Conservation (phyloP, 2,888 invertebrate genomes). For the Nysson spinosus region DNA sequence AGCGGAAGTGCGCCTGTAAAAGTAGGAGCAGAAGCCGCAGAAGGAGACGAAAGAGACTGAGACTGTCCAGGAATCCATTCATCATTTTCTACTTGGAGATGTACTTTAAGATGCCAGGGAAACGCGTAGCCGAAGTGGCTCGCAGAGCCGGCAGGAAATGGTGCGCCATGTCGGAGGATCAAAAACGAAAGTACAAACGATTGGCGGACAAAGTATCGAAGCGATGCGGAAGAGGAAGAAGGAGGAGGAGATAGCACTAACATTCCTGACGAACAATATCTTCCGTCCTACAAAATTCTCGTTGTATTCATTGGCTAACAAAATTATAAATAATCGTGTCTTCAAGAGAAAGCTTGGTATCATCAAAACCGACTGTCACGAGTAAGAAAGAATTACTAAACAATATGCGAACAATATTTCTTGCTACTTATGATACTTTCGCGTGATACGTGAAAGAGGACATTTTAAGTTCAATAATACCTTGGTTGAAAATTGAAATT, state of each 20-base stretch:
- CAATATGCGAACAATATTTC: no score
- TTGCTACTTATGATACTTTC: no score
- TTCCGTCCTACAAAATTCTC: neutral
- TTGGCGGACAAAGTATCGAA: constrained; percentile 29
- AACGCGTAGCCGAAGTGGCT: constrained; percentile 61
- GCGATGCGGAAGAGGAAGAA: neutral
- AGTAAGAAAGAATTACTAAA: no score
- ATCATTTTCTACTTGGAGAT: constrained; percentile 66
- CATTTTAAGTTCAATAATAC: no score
- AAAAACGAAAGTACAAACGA: constrained; percentile 54
- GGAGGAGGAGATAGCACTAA: neutral
- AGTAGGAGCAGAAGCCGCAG: constrained; percentile 11
- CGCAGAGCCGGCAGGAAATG: constrained; percentile 64
- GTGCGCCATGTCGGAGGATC: constrained; percentile 56
- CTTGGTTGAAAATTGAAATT: no score
- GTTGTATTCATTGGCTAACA: no score
- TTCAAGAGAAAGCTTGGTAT: no score
- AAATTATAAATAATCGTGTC: no score
- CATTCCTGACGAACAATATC: neutral
- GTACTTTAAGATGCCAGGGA: constrained; percentile 56
- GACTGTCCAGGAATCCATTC: constrained; percentile 62
- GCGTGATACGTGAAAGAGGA: no score
- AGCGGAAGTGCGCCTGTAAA: constrained; percentile 17
- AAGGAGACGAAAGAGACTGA: constrained; percentile 25
- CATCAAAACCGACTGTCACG: no score